Evolutionary conservation across 2,113 vertebrate genomes (phyloP).

Genomic region (Copsychus sechellarum): DNA sequence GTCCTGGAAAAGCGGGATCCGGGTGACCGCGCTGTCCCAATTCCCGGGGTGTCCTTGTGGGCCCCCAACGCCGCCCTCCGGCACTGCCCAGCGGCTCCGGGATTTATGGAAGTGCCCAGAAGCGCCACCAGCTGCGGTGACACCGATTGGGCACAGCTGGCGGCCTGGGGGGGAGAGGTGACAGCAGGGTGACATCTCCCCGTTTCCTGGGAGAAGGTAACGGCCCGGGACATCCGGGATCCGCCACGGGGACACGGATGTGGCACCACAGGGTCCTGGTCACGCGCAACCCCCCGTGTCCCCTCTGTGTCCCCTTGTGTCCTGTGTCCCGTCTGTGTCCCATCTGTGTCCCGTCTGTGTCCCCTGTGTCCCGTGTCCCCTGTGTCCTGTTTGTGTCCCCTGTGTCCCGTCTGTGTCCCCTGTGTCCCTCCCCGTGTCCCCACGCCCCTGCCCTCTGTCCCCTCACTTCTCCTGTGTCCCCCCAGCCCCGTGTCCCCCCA

Average conservation of each 20-base stretch:
- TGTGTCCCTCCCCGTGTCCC: too few relatives aligned
- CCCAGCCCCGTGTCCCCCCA: too few relatives aligned
- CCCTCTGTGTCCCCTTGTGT: too few relatives aligned
- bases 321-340: too few relatives aligned
- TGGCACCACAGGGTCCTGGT: background rate
- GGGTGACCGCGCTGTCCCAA: fast-evolving
- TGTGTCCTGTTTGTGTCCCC: too few relatives aligned
- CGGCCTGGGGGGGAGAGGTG: background rate
- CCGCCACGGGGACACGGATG: background rate
- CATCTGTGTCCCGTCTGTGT: too few relatives aligned
- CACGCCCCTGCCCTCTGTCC: too few relatives aligned
- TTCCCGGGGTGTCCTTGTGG: background rate
- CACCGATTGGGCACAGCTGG: background rate
- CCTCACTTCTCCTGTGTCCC: too few relatives aligned
- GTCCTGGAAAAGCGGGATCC: background rate
- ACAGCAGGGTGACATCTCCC: background rate
- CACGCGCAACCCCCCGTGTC: background rate
- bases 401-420: too few relatives aligned
- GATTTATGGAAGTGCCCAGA: background rate
- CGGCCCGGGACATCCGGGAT: background rate
- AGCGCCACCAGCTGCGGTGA: background rate
- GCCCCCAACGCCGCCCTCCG: background rate
- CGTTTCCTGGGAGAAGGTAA: background rate
- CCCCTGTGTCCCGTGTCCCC: too few relatives aligned
- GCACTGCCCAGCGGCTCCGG: background rate